Evolutionary conservation across 2,113 vertebrate species (phyloP).

Genomic region (Anoplopoma fimbria): DNA sequence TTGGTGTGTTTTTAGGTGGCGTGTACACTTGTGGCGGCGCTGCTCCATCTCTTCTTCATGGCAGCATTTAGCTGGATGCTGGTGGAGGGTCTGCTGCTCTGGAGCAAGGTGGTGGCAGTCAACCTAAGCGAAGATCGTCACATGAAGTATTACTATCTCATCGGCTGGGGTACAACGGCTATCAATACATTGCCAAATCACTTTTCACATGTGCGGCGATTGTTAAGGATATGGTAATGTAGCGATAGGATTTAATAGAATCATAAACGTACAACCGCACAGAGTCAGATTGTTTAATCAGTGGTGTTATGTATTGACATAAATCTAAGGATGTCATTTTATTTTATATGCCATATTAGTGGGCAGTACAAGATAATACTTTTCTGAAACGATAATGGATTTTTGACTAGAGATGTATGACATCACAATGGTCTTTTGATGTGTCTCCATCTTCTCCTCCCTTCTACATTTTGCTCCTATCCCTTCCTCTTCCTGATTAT

Average conservation of each 20-base stretch:
- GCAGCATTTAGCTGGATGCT: conserved; percentile 88
- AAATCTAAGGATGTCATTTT: not conserved
- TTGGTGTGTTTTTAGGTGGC: conserved; percentile 78
- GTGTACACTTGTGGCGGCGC: conserved; percentile 84
- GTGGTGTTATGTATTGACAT: not conserved
- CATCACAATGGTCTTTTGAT: not conserved
- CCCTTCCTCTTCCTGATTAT: not conserved
- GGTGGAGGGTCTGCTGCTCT: conserved; percentile 88
- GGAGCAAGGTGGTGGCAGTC: conserved; percentile 88
- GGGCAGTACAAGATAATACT: not conserved
- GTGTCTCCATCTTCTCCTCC: not conserved
- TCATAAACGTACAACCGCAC: not conserved
- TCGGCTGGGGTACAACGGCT: conserved; percentile 85
- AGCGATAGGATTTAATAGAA: not conserved
- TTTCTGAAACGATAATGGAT: not conserved
- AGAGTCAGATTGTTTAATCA: not conserved
- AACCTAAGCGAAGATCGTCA: conserved; percentile 86
- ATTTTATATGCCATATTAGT: not conserved
- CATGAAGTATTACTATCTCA: conserved; percentile 89
- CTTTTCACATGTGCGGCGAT: not conserved
- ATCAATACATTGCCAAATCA: not conserved
- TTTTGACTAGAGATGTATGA: not conserved
- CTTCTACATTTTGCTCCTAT: not conserved
- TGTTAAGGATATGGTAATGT: not conserved
- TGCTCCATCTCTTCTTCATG: conserved; percentile 89